Evolutionary conservation across 2,888 invertebrate genomes (phyloP).

Genomic region (Himalopsyche anomala): DNA sequence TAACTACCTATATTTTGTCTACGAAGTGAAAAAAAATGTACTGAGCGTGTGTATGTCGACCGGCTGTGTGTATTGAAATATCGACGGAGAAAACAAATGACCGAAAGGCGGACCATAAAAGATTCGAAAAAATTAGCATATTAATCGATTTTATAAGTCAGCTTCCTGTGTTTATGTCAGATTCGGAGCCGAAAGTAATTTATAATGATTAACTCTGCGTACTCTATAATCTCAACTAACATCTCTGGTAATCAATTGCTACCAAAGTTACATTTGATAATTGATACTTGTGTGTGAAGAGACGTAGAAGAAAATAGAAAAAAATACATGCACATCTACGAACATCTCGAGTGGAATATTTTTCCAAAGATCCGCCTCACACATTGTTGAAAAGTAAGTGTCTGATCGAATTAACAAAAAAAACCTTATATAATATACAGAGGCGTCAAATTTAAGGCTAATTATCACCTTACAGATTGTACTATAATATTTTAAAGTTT

Average conservation of each 20-base stretch:
- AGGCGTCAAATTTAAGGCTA: too few species aligned
- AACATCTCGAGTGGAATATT: slow-evolving; percentile 16
- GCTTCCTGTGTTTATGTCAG: slow-evolving; percentile 63
- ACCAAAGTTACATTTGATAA: slow-evolving; percentile 31
- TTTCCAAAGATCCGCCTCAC: not conserved
- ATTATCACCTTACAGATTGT: too few species aligned
- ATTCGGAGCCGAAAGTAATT: slow-evolving; percentile 53
- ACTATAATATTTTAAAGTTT: too few species aligned
- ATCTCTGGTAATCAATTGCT: slow-evolving; percentile 45
- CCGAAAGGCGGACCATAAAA: slow-evolving; percentile 54
- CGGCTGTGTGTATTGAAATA: not conserved
- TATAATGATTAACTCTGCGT: slow-evolving; percentile 47
- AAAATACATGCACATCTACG: not conserved
- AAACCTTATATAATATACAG: too few species aligned
- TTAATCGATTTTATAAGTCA: slow-evolving; percentile 62
- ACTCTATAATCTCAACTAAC: slow-evolving; percentile 55
- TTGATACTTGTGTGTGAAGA: slow-evolving; percentile 1
- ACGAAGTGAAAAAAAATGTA: not conserved
- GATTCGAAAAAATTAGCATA: slow-evolving; percentile 62
- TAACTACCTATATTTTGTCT: not conserved
- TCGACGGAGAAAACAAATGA: slow-evolving; percentile 21
- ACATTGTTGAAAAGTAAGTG: not conserved
- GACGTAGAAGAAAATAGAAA: not conserved
- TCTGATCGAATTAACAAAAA: too few species aligned
- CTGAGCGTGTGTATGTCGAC: not conserved